phyloP scores from a whole-genome alignment of 2,113 vertebrate species.

The Pagrus major region DNA sequence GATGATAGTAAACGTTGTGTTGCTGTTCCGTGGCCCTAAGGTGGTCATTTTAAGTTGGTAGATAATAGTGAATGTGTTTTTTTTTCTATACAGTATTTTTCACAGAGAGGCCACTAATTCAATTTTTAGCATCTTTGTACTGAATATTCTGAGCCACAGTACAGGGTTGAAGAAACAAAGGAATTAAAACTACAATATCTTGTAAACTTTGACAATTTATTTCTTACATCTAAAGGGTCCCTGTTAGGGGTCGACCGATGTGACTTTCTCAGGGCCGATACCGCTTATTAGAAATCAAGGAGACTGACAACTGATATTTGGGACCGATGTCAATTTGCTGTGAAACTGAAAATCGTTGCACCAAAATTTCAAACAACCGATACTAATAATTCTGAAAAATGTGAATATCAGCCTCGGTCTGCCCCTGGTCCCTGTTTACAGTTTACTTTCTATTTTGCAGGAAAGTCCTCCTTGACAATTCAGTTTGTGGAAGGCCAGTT shows the following conservation, averaged over 20 bases:
- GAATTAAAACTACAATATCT: background rate
- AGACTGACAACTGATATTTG: no score
- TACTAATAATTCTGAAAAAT: no score
- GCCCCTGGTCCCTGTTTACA: no score
- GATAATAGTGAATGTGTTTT: background rate
- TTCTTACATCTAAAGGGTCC: background rate
- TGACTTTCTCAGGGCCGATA: no score
- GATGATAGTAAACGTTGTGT: no score
- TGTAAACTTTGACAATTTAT: background rate
- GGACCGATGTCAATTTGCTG: no score
- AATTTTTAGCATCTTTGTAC: background rate
- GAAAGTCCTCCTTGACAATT: slow-evolving; percentile 99
- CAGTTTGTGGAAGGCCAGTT: slow-evolving; percentile 99
- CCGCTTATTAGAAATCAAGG: no score
- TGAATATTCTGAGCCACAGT: background rate
- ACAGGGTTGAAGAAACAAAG: background rate
- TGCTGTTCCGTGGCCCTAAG: background rate
- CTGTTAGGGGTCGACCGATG: no score
- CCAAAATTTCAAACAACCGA: no score
- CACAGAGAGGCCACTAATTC: background rate
- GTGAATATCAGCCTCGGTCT: no score
- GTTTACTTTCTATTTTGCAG: slow-evolving; percentile 83
- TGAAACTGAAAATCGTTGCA: no score
- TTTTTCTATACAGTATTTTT: background rate
- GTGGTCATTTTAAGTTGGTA: background rate